Base-by-base conservation (phyloP, 2,888 invertebrate genomes). In the Tetragnatha montana region DNA sequence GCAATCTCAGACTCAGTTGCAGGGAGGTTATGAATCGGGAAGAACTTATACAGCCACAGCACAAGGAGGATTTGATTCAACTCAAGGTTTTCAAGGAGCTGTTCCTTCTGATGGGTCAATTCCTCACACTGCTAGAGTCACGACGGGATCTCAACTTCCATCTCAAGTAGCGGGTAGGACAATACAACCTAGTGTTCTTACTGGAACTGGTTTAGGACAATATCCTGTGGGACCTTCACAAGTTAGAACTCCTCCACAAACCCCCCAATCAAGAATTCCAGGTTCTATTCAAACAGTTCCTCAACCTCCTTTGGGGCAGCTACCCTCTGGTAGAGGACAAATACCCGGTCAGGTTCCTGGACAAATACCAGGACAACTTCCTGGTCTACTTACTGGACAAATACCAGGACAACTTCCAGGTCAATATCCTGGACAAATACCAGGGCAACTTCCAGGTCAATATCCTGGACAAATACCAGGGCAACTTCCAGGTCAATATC, bases 41-140 rank as follows among this genome's bases (percentile, higher is more conserved):
- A 88, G 88, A 80, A 91, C 85, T 14, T 91, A 91, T 21, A 50
- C 68, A 14, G 91, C 91, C 0, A 89, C 88, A 47, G 91, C 88
- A 35, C 88, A 88, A 76, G 88, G 91, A n/a, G 88, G 88, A n/a
- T 89, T 91, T 75, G 89, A 86, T 80, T 75, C 88, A 22, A 68
- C 69, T 60, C 49, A 19, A 69, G 78, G 71, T 49, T 86, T 82
- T 69, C 82, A 90, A 74, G 74, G 78, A 19, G 49, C 86, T 19
- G 74, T 78, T 22, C 86, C 89, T 70, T 8, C 51, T 50, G 47
- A 35, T 21, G 82, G 79, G 6, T 86, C 86, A 14, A 49, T 86
- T 70, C 74, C 89, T 22, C 14, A 47, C 7, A 74, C n/a, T 35
- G 12, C 21, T 35, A 35, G 22, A 12, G 78, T 51, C 21, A 50